Percentiles rank a stretch among this genome's conserved stretches.
Conservation (phyloP, 2,797 vertebrate genomes). For the Tenualosa ilisha region DNA sequence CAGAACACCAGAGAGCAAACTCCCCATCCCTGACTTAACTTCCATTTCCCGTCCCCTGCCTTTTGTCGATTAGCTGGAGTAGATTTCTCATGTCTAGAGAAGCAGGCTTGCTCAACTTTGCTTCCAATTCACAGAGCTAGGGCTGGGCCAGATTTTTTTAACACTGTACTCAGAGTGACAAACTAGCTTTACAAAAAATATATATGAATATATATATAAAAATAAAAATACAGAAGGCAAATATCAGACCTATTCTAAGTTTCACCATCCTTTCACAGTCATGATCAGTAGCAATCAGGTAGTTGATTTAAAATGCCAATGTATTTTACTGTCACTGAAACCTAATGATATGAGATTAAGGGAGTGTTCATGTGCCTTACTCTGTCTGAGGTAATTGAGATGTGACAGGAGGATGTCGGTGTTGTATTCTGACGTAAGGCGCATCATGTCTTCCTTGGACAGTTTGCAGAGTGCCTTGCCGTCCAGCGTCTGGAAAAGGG, state of each 20-base stretch:
- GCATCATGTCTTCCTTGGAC: constrained; percentile 83
- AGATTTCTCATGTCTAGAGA: too few species aligned
- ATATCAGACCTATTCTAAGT: background rate
- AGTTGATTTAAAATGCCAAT: background rate
- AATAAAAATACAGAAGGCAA: background rate
- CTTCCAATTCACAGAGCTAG: too few species aligned
- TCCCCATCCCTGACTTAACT: too few species aligned
- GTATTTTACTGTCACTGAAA: background rate
- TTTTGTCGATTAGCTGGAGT: too few species aligned
- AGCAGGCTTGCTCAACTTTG: too few species aligned
- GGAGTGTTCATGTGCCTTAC: constrained; percentile 64
- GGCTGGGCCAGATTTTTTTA: too few species aligned
- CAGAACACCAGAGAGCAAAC: too few species aligned
- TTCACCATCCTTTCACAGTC: background rate
- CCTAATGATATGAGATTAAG: background rate
- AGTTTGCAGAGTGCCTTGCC: constrained; percentile 84
- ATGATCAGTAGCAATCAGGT: background rate
- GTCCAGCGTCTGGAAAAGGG: constrained; percentile 78
- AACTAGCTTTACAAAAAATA: too few species aligned
- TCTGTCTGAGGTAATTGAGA: constrained; percentile 84
- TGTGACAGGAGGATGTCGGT: constrained; percentile 86
- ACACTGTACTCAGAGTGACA: too few species aligned
- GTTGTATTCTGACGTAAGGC: constrained; percentile 81
- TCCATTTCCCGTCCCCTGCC: too few species aligned
- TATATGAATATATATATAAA: too few species aligned